A percentile compares a stretch with the other conserved stretches of the same genome.
Evolutionary conservation across 2,888 invertebrate species (phyloP).

Genomic region (Isotomurus palustris): DNA sequence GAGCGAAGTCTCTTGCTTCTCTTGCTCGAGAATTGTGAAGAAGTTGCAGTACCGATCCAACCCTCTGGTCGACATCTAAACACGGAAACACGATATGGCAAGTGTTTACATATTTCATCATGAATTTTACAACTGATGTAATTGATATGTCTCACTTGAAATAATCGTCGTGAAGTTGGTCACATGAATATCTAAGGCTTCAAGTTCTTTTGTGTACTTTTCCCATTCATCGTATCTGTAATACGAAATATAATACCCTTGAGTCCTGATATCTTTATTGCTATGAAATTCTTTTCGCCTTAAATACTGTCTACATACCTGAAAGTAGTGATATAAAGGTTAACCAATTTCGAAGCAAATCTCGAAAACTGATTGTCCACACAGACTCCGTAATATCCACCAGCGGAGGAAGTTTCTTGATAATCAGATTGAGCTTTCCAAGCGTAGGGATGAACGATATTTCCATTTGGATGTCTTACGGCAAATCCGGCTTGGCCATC

Average conservation of each 20-base stretch:
- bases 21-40: conserved; percentile 75
- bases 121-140: conserved; percentile 8
- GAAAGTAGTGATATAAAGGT: conserved; percentile 84
- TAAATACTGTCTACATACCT: conserved; percentile 50
- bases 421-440: conserved; percentile 87
- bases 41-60: conserved; percentile 76
- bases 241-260: conserved; percentile 2
- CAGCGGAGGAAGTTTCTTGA: conserved; percentile 72
- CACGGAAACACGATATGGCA: conserved; percentile 1
- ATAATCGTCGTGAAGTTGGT: conserved; percentile 69
- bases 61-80: conserved; percentile 69
- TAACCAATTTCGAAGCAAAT: conserved; percentile 83
- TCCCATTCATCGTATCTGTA: conserved; percentile 86
- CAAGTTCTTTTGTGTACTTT: conserved; percentile 80
- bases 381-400: conserved; percentile 85
- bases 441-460: conserved; percentile 81
- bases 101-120: background rate
- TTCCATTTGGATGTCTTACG: conserved; percentile 76
- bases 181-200: conserved; percentile 79
- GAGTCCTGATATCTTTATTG: background rate
- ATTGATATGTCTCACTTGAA: conserved; percentile 21
- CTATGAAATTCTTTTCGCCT: background rate
- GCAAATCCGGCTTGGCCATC: conserved; percentile 92
- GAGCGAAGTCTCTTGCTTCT: conserved; percentile 76
- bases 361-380: conserved; percentile 89